Evolutionary conservation across 1,140 invertebrate species (phyloP).

Genomic region (Drusus annulatus): DNA sequence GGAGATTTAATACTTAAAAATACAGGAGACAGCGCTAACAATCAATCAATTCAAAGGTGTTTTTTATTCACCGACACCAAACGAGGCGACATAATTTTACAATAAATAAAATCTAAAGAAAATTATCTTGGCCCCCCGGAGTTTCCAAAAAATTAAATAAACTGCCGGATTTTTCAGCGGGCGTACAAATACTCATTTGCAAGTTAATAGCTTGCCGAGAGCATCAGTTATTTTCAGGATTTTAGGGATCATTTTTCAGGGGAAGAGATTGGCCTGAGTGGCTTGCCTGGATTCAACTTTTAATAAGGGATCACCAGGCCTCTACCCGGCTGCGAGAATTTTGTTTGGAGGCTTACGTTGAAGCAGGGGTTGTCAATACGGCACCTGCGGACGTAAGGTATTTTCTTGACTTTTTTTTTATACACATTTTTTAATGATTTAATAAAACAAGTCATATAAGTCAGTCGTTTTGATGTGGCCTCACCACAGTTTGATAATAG

Average conservation of each 20-base stretch:
- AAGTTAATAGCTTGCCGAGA: constrained; percentile 33
- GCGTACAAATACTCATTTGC: constrained; percentile 33
- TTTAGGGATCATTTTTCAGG: constrained; percentile 30
- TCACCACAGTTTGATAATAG: too few species aligned
- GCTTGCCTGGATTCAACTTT: constrained; percentile 34
- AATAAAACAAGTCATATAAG: too few species aligned
- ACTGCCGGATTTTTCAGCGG: neutral
- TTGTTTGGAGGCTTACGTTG: neutral
- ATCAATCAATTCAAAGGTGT: neutral
- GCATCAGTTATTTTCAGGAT: constrained; percentile 29
- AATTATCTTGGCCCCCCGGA: neutral
- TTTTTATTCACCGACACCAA: neutral
- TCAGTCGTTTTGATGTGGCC: too few species aligned
- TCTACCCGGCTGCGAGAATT: neutral
- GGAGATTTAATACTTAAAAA: too few species aligned
- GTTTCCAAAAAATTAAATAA: constrained; percentile 6
- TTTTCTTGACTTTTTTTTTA: too few species aligned
- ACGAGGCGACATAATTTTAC: neutral
- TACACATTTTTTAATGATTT: too few species aligned
- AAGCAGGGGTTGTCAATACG: neutral
- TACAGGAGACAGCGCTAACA: too few species aligned
- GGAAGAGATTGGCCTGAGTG: constrained; percentile 20
- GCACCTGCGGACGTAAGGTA: too few species aligned
- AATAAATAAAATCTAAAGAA: constrained; percentile 21
- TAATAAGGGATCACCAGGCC: constrained; percentile 27